phyloP scores from a whole-genome alignment of 2,797 vertebrate genomes.

The Darevskia mixta region DNA sequence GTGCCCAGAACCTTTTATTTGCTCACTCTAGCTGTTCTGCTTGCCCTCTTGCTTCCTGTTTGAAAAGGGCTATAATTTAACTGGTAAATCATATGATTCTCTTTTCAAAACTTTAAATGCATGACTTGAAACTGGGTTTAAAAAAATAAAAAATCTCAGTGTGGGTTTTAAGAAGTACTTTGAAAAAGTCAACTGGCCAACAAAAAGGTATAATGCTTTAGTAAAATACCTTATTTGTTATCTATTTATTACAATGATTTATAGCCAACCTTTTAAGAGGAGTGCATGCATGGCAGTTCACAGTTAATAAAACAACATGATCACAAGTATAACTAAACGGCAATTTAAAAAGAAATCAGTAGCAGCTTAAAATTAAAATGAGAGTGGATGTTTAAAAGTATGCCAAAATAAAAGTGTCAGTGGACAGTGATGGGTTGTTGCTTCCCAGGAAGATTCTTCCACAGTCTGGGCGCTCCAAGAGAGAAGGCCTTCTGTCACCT shows the following conservation, averaged over 20 bases:
- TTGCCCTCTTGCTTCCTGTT: slow-evolving; percentile 60
- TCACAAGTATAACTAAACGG: not conserved
- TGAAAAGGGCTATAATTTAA: slow-evolving; percentile 64
- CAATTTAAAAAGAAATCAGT: not conserved
- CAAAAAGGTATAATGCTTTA: slow-evolving; percentile 23
- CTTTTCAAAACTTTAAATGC: slow-evolving; percentile 52
- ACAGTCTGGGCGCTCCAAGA: not conserved
- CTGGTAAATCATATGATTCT: slow-evolving; percentile 69
- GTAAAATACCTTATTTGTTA: not conserved
- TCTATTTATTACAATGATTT: not conserved
- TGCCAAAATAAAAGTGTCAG: not conserved
- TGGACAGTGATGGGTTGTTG: not conserved
- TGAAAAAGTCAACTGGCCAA: slow-evolving; percentile 15
- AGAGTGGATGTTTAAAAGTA: not conserved
- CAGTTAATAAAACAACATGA: not conserved
- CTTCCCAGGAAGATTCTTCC: not conserved
- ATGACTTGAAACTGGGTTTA: slow-evolving; percentile 22
- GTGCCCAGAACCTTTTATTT: slow-evolving; percentile 59
- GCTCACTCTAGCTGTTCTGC: slow-evolving; percentile 57
- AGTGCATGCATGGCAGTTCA: not conserved
- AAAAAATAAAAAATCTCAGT: slow-evolving; percentile 1
- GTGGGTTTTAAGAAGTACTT: slow-evolving; percentile 34
- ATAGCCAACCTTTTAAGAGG: not conserved
- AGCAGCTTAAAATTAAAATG: not conserved
- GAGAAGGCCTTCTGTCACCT: not conserved